These are phyloP conservation scores for Psococerastis gibbosa DNA, from an alignment of 2,888 invertebrate genomes.

Conservation along the genomic window DNA sequence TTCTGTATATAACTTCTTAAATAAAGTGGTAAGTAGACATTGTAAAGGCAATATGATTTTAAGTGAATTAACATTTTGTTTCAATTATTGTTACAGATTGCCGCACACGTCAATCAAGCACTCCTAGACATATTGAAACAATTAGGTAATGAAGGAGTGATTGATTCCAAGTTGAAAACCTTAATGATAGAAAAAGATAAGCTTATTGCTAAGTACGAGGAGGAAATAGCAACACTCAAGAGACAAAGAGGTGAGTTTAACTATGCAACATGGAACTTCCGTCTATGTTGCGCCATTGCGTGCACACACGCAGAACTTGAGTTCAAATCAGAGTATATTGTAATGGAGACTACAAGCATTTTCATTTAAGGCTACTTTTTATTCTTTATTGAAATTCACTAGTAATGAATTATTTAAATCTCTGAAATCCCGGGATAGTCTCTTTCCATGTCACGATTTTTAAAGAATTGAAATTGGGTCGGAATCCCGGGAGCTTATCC, in stretches of 20 bases:
- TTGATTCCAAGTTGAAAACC: constrained; percentile 37
- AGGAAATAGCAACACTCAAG: constrained; percentile 53
- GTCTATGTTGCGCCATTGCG: too few species aligned
- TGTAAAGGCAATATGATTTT: too few species aligned
- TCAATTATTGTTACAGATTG: constrained; percentile 40
- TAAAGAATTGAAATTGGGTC: too few species aligned
- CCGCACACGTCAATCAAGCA: constrained; percentile 48
- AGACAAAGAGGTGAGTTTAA: constrained; percentile 39
- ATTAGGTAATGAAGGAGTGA: constrained; percentile 32
- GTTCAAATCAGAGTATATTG: too few species aligned
- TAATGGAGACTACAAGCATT: constrained; percentile 9
- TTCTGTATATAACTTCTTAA: too few species aligned
- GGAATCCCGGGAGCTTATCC: too few species aligned
- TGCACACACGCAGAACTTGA: too few species aligned
- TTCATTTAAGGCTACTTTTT: background rate
- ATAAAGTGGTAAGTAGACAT: too few species aligned
- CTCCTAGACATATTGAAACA: constrained; percentile 47
- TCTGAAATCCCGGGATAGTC: too few species aligned
- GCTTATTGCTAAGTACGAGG: constrained; percentile 46
- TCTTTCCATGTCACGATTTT: too few species aligned
- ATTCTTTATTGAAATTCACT: constrained; percentile 7
- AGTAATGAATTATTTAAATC: constrained; percentile 1
- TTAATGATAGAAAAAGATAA: constrained; percentile 51
- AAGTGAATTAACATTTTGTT: too few species aligned
- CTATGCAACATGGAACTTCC: background rate